Base-by-base conservation (phyloP, 2,113 vertebrate species). In the Athene cunicularia region DNA sequence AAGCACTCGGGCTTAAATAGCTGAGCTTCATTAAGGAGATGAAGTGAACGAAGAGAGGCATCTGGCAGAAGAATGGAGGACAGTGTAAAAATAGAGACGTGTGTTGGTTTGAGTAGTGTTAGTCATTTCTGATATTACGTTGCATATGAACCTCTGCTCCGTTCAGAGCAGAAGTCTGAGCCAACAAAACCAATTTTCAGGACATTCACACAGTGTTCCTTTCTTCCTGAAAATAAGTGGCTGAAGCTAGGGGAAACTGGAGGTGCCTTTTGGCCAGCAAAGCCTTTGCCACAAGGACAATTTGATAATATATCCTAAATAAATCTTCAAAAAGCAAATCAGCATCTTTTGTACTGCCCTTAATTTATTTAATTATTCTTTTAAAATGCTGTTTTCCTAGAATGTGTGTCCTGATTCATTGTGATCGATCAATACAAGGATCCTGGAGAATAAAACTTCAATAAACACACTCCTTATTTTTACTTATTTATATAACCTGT, bases 51-150 rank as follows among this genome's bases (percentile, higher is more conserved):
- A 75, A 88, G 82, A 90, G 85, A 80, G 67, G 86, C 91, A 96
- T 90, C 91, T 97, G 97, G 86, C 96, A 96, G 63, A 95, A 92
- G 74, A 95, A 73, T 7, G 35, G 80, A 93, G 85, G 77, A 70
- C 71, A 74, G 71, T 81, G 28, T 97, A 94, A 95, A 96, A 96
- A 93, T 86, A 95, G 87, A 93, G 66, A 43, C 64, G 11, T 92
- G 66, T 86, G 87, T 89, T 75, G 66, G 87, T 80, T 52, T 72
- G 59, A 90, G 77, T 64, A 93, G 60, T 73, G 90, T 94, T 95
- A 94, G 73, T 96, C 82, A 96, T 93, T 95, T 95, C 63, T 89
- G 91, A 77, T 95, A 94, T 56, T 92, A 55, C 11, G 9, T 95
- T 96, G 84, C 80, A 18, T 62, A 2, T 86, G 80, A 95, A 90